Percentiles rank a stretch among this genome's conserved stretches.
Conservation (phyloP, 92 coral and sea anemone species). For the Heliopora coerulea region DNA sequence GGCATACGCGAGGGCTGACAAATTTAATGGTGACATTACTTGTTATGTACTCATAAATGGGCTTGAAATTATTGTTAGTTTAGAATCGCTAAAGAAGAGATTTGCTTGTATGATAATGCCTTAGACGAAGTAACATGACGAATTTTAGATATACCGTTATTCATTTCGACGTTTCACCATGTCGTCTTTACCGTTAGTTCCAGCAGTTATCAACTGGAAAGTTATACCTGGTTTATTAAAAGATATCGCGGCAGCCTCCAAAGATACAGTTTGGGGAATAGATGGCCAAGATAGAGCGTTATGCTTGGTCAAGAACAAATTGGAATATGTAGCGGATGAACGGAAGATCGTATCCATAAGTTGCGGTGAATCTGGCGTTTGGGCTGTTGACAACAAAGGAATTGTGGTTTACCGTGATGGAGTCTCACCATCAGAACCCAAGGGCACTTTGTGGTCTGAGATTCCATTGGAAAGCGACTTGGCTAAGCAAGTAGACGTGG, state of each 20-base stretch:
- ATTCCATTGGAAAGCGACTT: slow-evolving; percentile 8
- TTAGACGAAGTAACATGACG: too few species aligned
- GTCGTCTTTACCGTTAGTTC: not conserved
- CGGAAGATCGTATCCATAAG: slow-evolving; percentile 27
- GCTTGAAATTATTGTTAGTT: too few species aligned
- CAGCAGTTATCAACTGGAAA: slow-evolving; percentile 30
- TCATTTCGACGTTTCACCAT: not conserved
- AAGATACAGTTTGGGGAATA: slow-evolving; percentile 15
- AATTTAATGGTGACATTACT: too few species aligned
- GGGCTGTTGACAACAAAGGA: slow-evolving; percentile 31
- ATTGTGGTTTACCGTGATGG: slow-evolving; percentile 21
- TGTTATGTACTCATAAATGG: too few species aligned
- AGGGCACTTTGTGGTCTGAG: slow-evolving; percentile 7
- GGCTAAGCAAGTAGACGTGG: slow-evolving; percentile 5
- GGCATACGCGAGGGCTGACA: too few species aligned
- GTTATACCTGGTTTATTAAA: slow-evolving; percentile 19
- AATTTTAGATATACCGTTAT: not conserved
- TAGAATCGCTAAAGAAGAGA: too few species aligned
- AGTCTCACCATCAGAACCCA: slow-evolving; percentile 21
- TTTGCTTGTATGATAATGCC: too few species aligned
- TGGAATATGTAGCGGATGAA: slow-evolving; percentile 10
- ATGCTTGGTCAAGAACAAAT: not conserved
- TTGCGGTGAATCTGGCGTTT: slow-evolving; percentile 11
- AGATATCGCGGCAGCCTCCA: slow-evolving; percentile 7
- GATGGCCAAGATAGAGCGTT: slow-evolving; percentile 28